Base-by-base conservation (phyloP, 1,140 invertebrate genomes). In the Pteromalus puparum region DNA sequence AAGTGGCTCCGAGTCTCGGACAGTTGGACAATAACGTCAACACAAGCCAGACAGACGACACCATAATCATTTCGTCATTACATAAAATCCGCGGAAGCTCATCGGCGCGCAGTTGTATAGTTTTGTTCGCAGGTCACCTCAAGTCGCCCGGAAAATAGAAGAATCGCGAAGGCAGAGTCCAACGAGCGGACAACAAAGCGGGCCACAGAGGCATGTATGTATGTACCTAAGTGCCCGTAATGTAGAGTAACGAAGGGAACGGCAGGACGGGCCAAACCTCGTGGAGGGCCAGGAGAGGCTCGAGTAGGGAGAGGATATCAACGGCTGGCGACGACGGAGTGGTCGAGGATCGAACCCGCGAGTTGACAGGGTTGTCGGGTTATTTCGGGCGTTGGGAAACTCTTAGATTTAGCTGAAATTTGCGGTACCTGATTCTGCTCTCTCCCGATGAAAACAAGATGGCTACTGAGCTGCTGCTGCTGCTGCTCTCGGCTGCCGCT, bases 361-460 rank as follows among this genome's bases (percentile, higher is more conserved):
- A 48, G 10, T 12, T 9, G 74, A 75, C 6, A n/a, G 6, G 53
- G 53, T 61, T n/a, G 53, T 61, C 68, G 26, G 21, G 46, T 53
- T 21, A 61, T 83, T 67, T 65, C 6, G 75, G 48, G 46, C 72
- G 67, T 21, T 48, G 10, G 15, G 26, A 68, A 72, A 70, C 53
- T 30, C n/a, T 73, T 82, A 85, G 48, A 74, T 85, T 76, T 76
- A 61, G 78, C 70, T 73, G 26, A 84, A 84, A 67, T 34, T 88
- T 81, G 86, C 89, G 92, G 91, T 92, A 92, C 92, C 92, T 92
- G 90, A 87, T 88, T 90, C 89, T 86, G 89, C 85, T 88, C 87
- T 88, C 84, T 88, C 87, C 85, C 46, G 89, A 89, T 85, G 90
- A 88, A 90, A 92, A 92, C 91, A 93, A 93, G 91, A 93, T 93